Percentiles rank a stretch among this genome's conserved stretches.
Evolutionary conservation across 2,888 invertebrate species (phyloP).

Genomic region (Synanthedon myopaeformis): DNA sequence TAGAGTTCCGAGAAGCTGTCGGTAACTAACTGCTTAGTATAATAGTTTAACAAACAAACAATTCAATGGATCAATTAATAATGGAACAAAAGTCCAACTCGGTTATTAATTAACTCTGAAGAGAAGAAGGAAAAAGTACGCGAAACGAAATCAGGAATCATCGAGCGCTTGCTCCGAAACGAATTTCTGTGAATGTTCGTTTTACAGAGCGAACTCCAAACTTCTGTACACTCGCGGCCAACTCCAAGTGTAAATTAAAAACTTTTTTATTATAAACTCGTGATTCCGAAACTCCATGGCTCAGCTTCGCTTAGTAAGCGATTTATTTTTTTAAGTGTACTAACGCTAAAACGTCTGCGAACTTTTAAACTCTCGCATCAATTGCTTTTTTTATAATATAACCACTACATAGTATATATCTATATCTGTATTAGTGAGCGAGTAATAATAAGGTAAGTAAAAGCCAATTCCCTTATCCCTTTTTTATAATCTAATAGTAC

Average conservation of each 20-base stretch:
- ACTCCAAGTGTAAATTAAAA: not conserved
- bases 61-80: slow-evolving; percentile 9
- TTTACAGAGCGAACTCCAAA: slow-evolving; percentile 10
- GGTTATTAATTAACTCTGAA: slow-evolving; percentile 15
- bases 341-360: not conserved
- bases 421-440: no score
- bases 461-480: no score
- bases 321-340: not conserved
- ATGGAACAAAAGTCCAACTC: slow-evolving; percentile 9
- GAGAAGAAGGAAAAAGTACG: slow-evolving; percentile 1
- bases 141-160: not conserved
- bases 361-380: not conserved
- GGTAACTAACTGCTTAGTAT: no score
- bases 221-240: slow-evolving; percentile 13
- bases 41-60: not conserved
- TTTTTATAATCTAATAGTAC: no score
- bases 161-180: slow-evolving; percentile 5
- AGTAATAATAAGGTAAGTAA: no score
- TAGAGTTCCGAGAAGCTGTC: no score
- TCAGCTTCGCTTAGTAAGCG: not conserved
- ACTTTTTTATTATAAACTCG: not conserved
- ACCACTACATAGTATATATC: no score
- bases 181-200: slow-evolving; percentile 21
- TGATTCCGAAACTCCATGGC: not conserved
- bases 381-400: no score